Percentiles rank a stretch among this genome's conserved stretches.
Conservation (phyloP, 2,797 vertebrate species). For the Antennarius maculatus region DNA sequence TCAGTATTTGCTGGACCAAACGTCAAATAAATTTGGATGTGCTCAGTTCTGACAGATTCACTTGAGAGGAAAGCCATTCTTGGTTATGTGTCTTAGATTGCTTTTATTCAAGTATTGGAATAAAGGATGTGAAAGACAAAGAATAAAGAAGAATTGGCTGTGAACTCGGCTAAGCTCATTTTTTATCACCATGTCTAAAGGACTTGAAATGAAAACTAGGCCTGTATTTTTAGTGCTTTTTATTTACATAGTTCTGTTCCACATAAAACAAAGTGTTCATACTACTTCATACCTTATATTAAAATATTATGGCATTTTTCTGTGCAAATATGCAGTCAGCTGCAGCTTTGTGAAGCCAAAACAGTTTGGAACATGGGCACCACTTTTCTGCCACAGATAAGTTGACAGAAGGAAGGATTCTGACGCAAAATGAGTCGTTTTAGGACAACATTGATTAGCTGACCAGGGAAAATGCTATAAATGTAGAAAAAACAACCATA, state of each 20-base stretch:
- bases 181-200: neutral
- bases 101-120: neutral
- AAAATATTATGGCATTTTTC: constrained; percentile 4
- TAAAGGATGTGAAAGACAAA: neutral
- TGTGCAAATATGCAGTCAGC: constrained; percentile 9
- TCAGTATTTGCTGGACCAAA: constrained; percentile 19
- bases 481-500: neutral
- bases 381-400: constrained; percentile 13
- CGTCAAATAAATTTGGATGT: constrained; percentile 22
- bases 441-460: constrained; percentile 16
- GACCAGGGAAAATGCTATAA: constrained; percentile 27
- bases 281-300: neutral
- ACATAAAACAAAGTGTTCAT: neutral
- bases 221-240: neutral
- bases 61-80: neutral
- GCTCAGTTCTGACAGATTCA: constrained; percentile 12
- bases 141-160: too few relatives aligned
- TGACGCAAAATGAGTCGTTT: constrained; percentile 2
- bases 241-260: neutral
- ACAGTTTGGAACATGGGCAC: too few relatives aligned
- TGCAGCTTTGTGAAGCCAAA: neutral
- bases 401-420: constrained; percentile 4
- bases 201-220: constrained; percentile 4
- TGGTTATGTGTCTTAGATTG: neutral
- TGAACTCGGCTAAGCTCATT: neutral